These are phyloP conservation scores for Actinostola sp. DNA, from an alignment of 92 coral and sea anemone genomes.

Conservation along the genomic window DNA sequence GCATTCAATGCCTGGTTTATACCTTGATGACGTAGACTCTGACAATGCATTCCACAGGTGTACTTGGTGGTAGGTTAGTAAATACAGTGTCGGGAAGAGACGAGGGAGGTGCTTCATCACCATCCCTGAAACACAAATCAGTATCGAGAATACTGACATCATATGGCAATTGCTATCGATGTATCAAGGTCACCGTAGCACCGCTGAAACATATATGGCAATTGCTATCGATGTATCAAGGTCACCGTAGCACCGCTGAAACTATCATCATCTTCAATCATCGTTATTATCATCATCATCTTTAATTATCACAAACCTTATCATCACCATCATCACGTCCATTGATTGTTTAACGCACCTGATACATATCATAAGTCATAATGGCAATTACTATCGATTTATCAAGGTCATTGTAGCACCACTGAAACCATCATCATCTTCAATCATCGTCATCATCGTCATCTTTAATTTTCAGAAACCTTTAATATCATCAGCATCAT, in stretches of 20 bases:
- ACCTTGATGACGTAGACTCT: slow-evolving; percentile 85
- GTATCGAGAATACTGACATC: no score
- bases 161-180: no score
- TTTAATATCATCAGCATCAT: background rate
- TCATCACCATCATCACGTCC: background rate
- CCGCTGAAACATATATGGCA: no score
- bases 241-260: no score
- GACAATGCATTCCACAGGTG: slow-evolving; percentile 75
- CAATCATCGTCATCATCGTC: background rate
- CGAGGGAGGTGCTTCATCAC: slow-evolving; percentile 45
- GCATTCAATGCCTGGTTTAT: no score
- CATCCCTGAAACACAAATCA: no score
- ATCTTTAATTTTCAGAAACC: background rate
- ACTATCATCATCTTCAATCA: background rate
- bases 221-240: no score
- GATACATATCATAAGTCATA: no score
- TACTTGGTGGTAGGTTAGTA: slow-evolving; percentile 53
- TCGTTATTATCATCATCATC: background rate
- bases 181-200: no score
- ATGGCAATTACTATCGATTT: no score
- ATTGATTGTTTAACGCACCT: no score
- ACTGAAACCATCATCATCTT: background rate
- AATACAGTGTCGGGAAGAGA: slow-evolving; percentile 71
- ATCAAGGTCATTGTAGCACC: no score
- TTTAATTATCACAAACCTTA: background rate